Evolutionary conservation across 1,140 invertebrate species (phyloP), one percentile per base, ranked within the genome.

Genomic region (Danaus melanippus): DNA sequence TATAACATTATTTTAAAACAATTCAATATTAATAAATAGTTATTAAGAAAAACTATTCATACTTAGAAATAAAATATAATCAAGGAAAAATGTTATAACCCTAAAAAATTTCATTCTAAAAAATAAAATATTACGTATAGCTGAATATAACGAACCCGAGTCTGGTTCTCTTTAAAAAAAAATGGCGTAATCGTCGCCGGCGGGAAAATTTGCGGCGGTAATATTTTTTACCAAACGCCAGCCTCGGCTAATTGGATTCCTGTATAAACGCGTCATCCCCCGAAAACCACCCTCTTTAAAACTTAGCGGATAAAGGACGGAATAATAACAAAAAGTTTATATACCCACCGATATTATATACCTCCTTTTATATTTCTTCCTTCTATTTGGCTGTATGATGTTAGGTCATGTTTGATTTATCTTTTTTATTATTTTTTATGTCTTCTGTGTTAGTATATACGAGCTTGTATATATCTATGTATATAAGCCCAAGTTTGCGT

Each of bases 171-270:
- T 55, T 42, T 53, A 52, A 58, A 65, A 58, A 60, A 72, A 71
- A 63, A 70, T 59, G 62, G 58, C 64, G 61, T 42, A 17, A 39
- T 40, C 60, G 46, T 47, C 59, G 56, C 57, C 48, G 55, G 62
- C 56, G 62, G 62, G 53, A 73, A 74, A 71, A 56, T 64, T 62
- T 63, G 64, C 58, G 60, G 66, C 58, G 56, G 67, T 70, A 75
- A 75, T 77, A 77, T 74, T 73, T 72, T 71, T 61, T 66, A 58
- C 61, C 57, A 49, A 44, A 57, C 56, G 64, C 48, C 50, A 53
- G 55, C 67, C 64, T 56, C 58, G 58, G 54, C 67, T 79, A 79
- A 79, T 77, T 77, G 76, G 76, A 72, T 63, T 79, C 76, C 64
- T 65, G 66, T 79, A 67, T 68, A 69, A 73, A 71, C 70, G 64